Evolutionary conservation across 2,113 vertebrate species (phyloP), one percentile per base, ranked within the genome.

Genomic region (Euleptes europaea): DNA sequence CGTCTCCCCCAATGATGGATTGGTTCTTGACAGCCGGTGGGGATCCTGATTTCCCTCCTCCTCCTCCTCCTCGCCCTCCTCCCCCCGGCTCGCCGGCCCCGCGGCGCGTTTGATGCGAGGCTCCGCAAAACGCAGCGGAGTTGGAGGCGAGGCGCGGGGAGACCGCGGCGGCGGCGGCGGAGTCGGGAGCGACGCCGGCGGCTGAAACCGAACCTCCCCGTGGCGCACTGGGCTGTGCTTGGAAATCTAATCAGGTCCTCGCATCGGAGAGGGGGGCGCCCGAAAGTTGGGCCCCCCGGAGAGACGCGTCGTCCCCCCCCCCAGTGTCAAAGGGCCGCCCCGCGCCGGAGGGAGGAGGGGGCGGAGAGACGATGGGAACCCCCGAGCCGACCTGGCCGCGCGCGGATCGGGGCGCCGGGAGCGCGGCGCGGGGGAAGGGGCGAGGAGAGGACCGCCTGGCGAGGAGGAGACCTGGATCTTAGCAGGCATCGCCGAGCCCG

Each of bases 191-290:
- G 88, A 91, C 90, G 84, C 92, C 82, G 91, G 88, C 87, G 84
- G 93, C 94, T 94, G 94, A 94, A 95, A 95, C 93, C 86, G 94
- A 94, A 94, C 95, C 93, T 94, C 95, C n/a, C 96, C 93, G 93
- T 97, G 97, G 97, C 97, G 97, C 98, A 98, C 97, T 97, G 97
- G 97, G 95, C 95, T 98, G 97, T 98, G 98, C 97, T 96, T 96
- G 97, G 97, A 98, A 98, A 98, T 96, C 96, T 97, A 98, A 98
- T 98, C 97, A 97, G 97, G 97, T 96, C 94, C 93, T 91, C 87
- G 95, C 92, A 92, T 80, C 84, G 85, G 91, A 88, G 90, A 71
- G 78, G 85, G 60, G 85, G 84, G 91, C 73, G 72, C 54, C 54
- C 54, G 21, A 57, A 57, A 57, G 54, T 57, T 57, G 54, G 54